Evolutionary conservation across 2,797 vertebrate species (phyloP), one percentile per base, ranked within the genome.

Genomic region (Anableps anableps): DNA sequence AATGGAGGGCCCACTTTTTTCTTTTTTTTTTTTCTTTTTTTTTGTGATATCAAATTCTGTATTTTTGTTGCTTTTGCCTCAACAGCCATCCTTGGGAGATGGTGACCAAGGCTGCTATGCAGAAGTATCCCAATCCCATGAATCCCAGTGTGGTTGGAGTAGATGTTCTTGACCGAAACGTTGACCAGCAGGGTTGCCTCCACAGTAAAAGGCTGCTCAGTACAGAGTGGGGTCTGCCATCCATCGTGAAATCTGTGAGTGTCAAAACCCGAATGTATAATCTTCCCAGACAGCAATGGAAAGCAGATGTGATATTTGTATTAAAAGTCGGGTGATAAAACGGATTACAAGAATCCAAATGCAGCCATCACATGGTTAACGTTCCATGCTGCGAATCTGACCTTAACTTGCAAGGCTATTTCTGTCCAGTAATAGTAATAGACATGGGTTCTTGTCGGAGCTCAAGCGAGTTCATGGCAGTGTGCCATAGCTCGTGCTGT

Each of bases 91-190:
- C 98, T 5, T 99, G 99, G 99, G 98, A 99, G 82, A 99, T 95
- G 0, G 99, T 99, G 34, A 99, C 96, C 21, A 98, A 97, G 7
- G 99, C 99, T 26, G 99, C 99, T 0, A 99, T 99, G 99, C 97
- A 97, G 95, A 99, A 99, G 60, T 99, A 99, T 71, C 99, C 99
- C 0, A 99, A 99, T 70, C 99, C 99, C 26, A 99, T 99, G 98
- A 99, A 99, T 91, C 97, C 99, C 5, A 97, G 94, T 0, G 99
- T 99, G 90, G 95, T 99, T 6, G 99, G 99, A 0, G 98, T 99
- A 0, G 99, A 99, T 26, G 99, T 99, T 9, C 89, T 99, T 92
- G 95, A 97, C 90, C 94, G 99, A 83, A 91, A 86, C 0, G 26
- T 99, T 2, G 98, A 99, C 86, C 83, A 87, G 16, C 93, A 93